Base-by-base conservation (phyloP, 2,797 vertebrate species). In the Urocyon cinereoargenteus region DNA sequence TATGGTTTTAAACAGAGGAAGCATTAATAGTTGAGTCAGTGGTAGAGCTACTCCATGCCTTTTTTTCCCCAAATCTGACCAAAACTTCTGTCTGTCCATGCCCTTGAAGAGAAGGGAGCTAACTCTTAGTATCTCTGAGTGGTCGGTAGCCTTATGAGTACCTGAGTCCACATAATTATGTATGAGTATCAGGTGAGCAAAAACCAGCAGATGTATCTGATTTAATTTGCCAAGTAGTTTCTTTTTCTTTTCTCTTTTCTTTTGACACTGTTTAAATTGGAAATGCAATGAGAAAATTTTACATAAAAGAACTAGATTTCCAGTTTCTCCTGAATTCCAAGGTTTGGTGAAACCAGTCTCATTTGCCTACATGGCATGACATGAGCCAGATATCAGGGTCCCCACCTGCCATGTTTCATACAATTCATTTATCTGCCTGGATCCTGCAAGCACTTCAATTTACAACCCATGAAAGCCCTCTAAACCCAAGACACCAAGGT, bases 201-300 rank as follows among this genome's bases (percentile, higher is more conserved):
- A 79, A 90, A 45, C 16, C 8, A 19, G 66, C 28, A 72, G 53
- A n/a, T 51, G 57, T 21, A 86, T 91, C 92, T 85, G 78, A 82
- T 64, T 53, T 51, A 45, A 92, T 91, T 89, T 75, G 19, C 40
- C 21, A 84, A 78, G 6, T 61, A 31, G 16, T 72, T 45, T 45
- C 40, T 45, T 45, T 45, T 7, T 45, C 40, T 45, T 45, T 45
- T 64, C 40, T 26, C 10, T n/a, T 78, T n/a, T 77, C 59, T 78
- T 77, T 21, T 22, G 66, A 53, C 24, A 62, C 59, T 49, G 62
- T 61, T 93, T 77, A 86, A 40, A 86, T 93, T 81, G 62, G 53
- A 94, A 95, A 86, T 86, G 28, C 18, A 95, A 53, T 31, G 59
- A 95, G 12, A 24, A 62, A 10, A 53, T 64, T 88, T 96, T 86